Percentiles rank a stretch among this genome's conserved stretches.
Conservation (phyloP, 2,113 vertebrate species). For the Nothobranchius furzeri region DNA sequence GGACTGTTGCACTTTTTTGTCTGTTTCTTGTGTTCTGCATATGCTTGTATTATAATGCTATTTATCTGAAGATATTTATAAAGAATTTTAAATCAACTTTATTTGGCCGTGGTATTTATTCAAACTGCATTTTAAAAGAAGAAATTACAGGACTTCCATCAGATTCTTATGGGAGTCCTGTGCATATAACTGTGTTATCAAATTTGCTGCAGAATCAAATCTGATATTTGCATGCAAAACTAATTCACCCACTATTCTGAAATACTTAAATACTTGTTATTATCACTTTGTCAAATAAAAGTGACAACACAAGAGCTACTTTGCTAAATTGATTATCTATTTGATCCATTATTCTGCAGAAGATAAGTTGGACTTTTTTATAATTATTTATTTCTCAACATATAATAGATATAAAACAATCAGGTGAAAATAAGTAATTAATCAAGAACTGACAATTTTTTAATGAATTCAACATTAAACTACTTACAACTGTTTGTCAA, state of each 20-base stretch:
- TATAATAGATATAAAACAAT: no score
- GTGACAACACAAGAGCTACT: no score
- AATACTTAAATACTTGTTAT: no score
- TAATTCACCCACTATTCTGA: no score
- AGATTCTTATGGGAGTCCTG: neutral
- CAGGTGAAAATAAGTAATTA: no score
- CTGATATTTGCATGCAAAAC: no score
- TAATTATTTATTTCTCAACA: no score
- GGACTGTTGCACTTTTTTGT: conserved; percentile 69
- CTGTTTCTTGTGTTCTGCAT: conserved; percentile 55
- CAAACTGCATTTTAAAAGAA: neutral
- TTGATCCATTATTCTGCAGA: neutral
- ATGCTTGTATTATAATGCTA: conserved; percentile 71
- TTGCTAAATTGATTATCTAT: no score
- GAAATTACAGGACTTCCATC: neutral
- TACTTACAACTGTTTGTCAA: no score
- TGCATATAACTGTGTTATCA: neutral
- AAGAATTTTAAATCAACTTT: conserved; percentile 62
- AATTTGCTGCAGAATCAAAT: neutral
- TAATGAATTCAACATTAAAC: no score
- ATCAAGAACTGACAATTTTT: no score
- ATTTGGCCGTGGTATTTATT: conserved; percentile 50
- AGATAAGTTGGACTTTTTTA: neutral
- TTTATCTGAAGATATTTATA: conserved; percentile 79
- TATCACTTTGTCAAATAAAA: no score